A percentile compares a stretch with the other conserved stretches of the same genome.
phyloP scores from a whole-genome alignment of 2,113 vertebrate species.

The Plestiodon gilberti region DNA sequence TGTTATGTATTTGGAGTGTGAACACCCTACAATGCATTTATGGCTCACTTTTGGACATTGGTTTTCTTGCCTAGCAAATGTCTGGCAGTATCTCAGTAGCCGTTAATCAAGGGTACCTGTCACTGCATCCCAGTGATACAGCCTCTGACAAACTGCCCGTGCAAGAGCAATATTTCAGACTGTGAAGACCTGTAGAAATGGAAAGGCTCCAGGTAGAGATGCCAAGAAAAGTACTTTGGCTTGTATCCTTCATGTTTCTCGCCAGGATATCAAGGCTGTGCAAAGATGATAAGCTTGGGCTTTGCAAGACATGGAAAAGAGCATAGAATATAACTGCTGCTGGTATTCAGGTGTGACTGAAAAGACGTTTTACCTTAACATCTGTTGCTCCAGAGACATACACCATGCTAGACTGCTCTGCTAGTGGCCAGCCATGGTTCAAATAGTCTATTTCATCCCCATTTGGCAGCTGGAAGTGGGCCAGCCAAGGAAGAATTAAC shows the following conservation, averaged over 20 bases:
- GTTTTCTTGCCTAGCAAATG: constrained; percentile 16
- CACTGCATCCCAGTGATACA: constrained; percentile 11
- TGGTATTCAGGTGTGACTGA: background rate
- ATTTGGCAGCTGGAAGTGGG: background rate
- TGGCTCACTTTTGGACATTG: background rate
- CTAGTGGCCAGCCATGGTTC: background rate
- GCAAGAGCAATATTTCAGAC: constrained; percentile 30
- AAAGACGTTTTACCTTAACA: background rate
- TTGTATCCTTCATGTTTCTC: constrained; percentile 16
- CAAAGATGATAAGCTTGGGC: background rate
- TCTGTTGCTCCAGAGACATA: background rate
- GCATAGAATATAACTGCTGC: background rate
- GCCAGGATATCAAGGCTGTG: background rate
- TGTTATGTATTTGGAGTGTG: background rate
- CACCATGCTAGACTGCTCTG: background rate
- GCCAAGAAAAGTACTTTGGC: constrained; percentile 33
- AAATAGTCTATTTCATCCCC: background rate
- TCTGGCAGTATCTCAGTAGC: constrained; percentile 23
- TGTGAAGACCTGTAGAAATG: background rate
- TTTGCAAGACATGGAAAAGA: background rate
- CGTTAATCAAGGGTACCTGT: constrained; percentile 11
- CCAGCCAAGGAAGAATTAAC: background rate
- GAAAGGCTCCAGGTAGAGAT: background rate
- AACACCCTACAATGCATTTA: constrained; percentile 5
- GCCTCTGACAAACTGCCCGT: constrained; percentile 24